Evolutionary conservation across 2,113 vertebrate species (phyloP).

Genomic region (Murina feae): DNA sequence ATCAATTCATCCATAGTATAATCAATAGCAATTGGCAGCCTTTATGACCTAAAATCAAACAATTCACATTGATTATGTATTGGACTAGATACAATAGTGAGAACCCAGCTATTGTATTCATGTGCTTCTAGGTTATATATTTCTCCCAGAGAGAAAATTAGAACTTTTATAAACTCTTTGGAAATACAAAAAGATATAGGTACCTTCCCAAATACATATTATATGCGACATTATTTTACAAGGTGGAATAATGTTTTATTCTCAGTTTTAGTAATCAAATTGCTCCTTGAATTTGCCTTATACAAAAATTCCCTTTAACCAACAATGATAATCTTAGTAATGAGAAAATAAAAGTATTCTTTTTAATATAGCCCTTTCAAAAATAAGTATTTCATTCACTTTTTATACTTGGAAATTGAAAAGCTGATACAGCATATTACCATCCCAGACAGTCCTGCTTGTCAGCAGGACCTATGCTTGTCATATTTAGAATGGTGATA

Average conservation of each 20-base stretch:
- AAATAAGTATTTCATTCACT: neutral
- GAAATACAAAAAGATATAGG: neutral
- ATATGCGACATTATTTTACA: conserved; percentile 4
- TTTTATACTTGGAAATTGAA: neutral
- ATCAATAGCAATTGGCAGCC: neutral
- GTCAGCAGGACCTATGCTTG: neutral
- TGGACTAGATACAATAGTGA: neutral
- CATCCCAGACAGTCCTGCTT: neutral
- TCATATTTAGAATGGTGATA: conserved; percentile 22
- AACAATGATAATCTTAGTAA: neutral
- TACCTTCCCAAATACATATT: neutral
- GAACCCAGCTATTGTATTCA: neutral
- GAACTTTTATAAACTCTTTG: neutral
- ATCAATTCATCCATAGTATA: neutral
- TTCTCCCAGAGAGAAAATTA: neutral
- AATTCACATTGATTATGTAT: neutral
- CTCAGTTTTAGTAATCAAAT: conserved; percentile 28
- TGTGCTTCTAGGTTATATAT: neutral
- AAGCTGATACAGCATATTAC: conserved; percentile 24
- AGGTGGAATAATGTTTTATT: neutral
- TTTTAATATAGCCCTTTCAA: neutral
- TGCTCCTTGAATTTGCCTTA: neutral
- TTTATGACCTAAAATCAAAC: neutral
- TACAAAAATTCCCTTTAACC: conserved; percentile 12
- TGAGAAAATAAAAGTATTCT: neutral